Percentiles rank a stretch among this genome's conserved stretches.
Evolutionary conservation across 1,140 invertebrate species (phyloP).

Genomic region (Bicyclus anynana): DNA sequence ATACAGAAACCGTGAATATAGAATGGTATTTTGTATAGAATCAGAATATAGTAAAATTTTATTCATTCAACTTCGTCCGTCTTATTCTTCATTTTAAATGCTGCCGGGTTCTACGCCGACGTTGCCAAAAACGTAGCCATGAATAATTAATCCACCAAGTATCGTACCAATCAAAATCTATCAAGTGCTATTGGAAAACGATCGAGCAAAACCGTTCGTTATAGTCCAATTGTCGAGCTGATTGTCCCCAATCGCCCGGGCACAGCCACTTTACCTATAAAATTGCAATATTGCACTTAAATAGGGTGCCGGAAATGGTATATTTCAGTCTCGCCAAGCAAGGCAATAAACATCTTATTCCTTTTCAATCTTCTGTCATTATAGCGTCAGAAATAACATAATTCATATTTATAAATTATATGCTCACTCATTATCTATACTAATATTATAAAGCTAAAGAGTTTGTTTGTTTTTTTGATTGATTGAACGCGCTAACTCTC

Average conservation of each 20-base stretch:
- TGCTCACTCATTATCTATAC: too few species aligned
- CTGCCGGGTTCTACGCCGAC: background rate
- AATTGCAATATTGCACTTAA: conserved; percentile 3
- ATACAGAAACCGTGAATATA: too few species aligned
- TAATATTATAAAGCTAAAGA: too few species aligned
- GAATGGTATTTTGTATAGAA: too few species aligned
- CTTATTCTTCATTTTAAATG: too few species aligned
- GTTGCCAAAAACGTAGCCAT: background rate
- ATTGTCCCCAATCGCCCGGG: background rate
- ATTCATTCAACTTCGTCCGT: too few species aligned
- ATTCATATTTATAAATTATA: too few species aligned
- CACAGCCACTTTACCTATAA: background rate
- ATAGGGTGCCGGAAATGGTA: background rate
- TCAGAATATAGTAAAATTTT: too few species aligned
- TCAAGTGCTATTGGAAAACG: conserved; percentile 5
- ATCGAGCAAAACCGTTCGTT: conserved; percentile 2
- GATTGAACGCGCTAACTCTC: too few species aligned
- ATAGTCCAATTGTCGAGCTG: background rate
- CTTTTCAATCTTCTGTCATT: conserved; percentile 4
- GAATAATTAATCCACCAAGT: background rate
- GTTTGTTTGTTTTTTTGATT: too few species aligned
- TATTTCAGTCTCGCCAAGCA: background rate
- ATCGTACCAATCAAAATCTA: conserved; percentile 4
- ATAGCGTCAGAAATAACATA: background rate
- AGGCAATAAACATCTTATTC: conserved; percentile 1